Conservation (phyloP, 2,797 vertebrate species). For the Pogoniulus pusillus region DNA sequence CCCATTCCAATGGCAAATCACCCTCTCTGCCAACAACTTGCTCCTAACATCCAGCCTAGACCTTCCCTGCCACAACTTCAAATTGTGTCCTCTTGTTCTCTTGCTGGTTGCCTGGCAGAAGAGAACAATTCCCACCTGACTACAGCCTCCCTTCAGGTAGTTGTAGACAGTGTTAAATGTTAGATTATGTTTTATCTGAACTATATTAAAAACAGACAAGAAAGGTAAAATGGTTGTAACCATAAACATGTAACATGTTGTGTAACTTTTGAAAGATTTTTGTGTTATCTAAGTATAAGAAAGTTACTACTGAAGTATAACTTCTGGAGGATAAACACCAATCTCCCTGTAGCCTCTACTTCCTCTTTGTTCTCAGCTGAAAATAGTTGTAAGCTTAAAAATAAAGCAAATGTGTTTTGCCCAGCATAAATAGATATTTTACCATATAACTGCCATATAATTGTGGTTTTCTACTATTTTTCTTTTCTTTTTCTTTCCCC, state of each 20-base stretch:
- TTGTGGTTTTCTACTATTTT: accelerated
- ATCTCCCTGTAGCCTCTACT: too few species aligned
- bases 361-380: not conserved
- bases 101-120: too few species aligned
- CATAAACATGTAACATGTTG: not conserved
- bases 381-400: not conserved
- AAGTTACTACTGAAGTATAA: not conserved
- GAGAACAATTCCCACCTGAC: too few species aligned
- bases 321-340: too few species aligned
- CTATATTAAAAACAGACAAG: not conserved
- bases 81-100: too few species aligned
- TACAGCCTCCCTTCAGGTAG: too few species aligned
- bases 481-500: too few species aligned
- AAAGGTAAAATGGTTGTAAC: not conserved
- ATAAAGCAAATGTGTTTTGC: not conserved
- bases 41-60: too few species aligned
- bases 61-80: too few species aligned
- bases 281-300: not conserved
- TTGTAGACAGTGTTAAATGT: too few species aligned
- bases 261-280: not conserved
- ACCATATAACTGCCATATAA: not conserved
- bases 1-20: too few species aligned
- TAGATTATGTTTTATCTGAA: not conserved
- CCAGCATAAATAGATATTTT: not conserved
- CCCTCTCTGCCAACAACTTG: too few species aligned